Evolutionary conservation across 2,888 invertebrate species (phyloP), one percentile per base, ranked within the genome.

Genomic region (Pimpla rufipes): DNA sequence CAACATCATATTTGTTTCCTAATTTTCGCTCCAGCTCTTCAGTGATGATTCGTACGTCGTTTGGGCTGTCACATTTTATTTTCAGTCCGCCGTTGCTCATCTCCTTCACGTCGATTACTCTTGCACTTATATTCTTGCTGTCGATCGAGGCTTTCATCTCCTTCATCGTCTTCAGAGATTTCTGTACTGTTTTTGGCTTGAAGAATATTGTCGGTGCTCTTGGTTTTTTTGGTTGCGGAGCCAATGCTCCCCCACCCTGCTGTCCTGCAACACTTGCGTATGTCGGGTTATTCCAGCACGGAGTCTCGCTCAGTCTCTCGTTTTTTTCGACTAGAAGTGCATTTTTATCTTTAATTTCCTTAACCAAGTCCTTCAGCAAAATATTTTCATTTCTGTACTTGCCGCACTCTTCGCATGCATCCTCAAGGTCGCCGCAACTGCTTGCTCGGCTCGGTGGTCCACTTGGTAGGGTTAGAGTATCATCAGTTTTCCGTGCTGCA

Each of bases 301-400:
- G 29, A 29, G 29, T 47, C 47, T 47, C 47, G 16, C n/a, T 47
- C 13, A 47, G n/a, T 13, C 13, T 47, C 13, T 8, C 13, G n/a
- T 47, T 47, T 47, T 47, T 47, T 47, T 47, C 47, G 13, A 13
- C 47, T 5, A 47, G n/a, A 47, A 47, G 47, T 5, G 13, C 4
- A 47, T 47, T 47, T 47, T 47, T 57, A 29, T 57, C 23, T 13
- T 57, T 57, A 5, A 57, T 57, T 23, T 57, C 57, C 0, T 11
- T 29, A n/a, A 57, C 23, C 23, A 57, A 29, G 23, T 23, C 57
- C 29, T 57, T 57, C 10, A 57, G 57, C 21, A 57, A n/a, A n/a
- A 11, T 57, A 23, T 57, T 29, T 11, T 57, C 57, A 7, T 21
- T 57, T 57, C 13, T 23, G 57, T 23, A 23, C 57, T 2, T 57